Evolutionary conservation across 2,888 invertebrate genomes (phyloP).

Genomic region (Lydus trimaculatus): DNA sequence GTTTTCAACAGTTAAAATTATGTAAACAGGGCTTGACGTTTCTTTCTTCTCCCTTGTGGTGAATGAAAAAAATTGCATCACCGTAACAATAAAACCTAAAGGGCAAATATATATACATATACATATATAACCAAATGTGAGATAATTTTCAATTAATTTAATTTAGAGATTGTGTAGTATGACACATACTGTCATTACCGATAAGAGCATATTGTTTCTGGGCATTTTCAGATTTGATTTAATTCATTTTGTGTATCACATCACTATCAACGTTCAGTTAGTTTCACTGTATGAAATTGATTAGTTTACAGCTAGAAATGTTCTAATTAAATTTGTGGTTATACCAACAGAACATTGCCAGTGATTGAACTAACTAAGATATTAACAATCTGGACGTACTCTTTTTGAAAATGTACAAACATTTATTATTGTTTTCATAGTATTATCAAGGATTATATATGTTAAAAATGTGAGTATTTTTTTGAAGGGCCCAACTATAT

Average conservation of each 20-base stretch:
- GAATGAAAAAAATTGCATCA: not conserved
- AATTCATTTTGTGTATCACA: conserved; percentile 3
- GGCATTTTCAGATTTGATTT: conserved; percentile 4
- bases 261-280: not conserved
- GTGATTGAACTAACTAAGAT: not conserved
- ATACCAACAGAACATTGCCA: not conserved
- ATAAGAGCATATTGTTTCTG: conserved; percentile 1
- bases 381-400: not conserved
- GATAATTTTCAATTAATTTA: not conserved
- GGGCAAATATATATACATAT: no score
- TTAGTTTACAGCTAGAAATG: not conserved
- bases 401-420: not conserved
- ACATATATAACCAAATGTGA: not conserved
- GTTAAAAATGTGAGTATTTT: not conserved
- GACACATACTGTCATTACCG: not conserved
- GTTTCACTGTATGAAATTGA: conserved; percentile 3
- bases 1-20: conserved; percentile 24
- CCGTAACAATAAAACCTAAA: not conserved
- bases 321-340: not conserved
- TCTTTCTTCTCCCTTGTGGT: not conserved
- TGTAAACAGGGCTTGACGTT: conserved; percentile 20
- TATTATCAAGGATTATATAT: no score
- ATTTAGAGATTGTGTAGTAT: not conserved
- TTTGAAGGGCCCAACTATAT: no score
- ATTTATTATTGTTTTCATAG: not conserved